phyloP scores from a whole-genome alignment of 2,113 vertebrate species.

The Gorsachius goisagi region DNA sequence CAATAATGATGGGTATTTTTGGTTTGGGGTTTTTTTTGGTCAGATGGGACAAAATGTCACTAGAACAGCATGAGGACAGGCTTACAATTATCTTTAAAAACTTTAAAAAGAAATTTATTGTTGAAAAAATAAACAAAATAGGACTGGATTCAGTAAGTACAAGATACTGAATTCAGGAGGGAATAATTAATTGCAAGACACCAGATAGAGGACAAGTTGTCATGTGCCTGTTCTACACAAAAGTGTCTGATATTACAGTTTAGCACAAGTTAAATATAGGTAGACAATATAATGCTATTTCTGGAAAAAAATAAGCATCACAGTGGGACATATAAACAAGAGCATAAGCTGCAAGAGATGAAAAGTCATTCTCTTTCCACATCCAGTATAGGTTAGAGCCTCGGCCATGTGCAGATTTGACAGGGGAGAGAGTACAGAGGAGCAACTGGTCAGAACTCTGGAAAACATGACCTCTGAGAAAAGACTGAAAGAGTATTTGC shows the following conservation, averaged over 20 bases:
- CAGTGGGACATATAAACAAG: neutral
- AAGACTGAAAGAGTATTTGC: neutral
- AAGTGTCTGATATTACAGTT: neutral
- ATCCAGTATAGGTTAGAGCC: neutral
- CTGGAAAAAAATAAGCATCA: neutral
- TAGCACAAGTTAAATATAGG: neutral
- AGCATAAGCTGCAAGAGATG: neutral
- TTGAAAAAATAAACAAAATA: neutral
- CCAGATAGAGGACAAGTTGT: neutral
- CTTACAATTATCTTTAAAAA: neutral
- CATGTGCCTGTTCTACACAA: neutral
- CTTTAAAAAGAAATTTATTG: neutral
- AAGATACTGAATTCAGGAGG: neutral
- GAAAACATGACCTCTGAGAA: neutral
- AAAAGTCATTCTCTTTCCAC: neutral
- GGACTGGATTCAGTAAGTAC: neutral
- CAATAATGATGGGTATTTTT: neutral
- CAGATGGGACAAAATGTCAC: neutral
- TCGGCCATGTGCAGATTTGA: neutral
- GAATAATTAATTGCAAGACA: neutral
- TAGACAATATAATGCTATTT: neutral
- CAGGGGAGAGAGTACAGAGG: neutral
- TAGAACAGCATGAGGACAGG: neutral
- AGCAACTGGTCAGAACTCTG: neutral
- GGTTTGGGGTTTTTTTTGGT: fast-evolving